Evolutionary conservation across 2,113 vertebrate genomes (phyloP), one percentile per base, ranked within the genome.

Genomic region (Oncorhynchus clarkii): DNA sequence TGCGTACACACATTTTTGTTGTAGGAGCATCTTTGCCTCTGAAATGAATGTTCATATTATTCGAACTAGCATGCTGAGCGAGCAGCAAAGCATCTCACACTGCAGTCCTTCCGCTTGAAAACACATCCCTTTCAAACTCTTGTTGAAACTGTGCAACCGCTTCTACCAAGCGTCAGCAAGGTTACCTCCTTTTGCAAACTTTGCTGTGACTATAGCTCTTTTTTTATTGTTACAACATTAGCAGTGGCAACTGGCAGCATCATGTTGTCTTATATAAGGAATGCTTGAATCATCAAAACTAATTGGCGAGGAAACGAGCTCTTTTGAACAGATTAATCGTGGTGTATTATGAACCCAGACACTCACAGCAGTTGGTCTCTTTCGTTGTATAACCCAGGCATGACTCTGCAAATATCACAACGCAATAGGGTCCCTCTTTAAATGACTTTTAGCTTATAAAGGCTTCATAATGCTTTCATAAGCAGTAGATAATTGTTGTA

Each of bases 231-330:
- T 22, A 22, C 45, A 51, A 24, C 22, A 14, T 49, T 49, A 1
- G 22, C 8, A 18, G 20, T 22, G 68, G 45, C 12, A 70, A 49
- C 39, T 51, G 68, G 68, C 68, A 49, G 68, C 26, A n/a, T 49
- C n/a, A 70, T 45, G 20, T n/a, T 69, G 67, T 24, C 68, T 49
- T 48, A 24, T 22, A 24, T 70, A 70, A 70, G 45, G 45, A 70
- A 22, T 24, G 34, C 68, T 24, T 24, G 8, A 16, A n/a, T 48
- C 22, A 16, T 48, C n/a, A 48, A 48, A 70, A 11, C 13, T 2
- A 70, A 24, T 48, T 48, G 68, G 26, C 3, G 34, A 49, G 39
- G 22, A 69, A 45, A 20, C n/a, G 12, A 45, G 13, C 24, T 69
- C 18, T 18, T 69, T 69, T 39, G 1, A n/a, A 26, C 18, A 45